Evolutionary conservation across 2,888 invertebrate species (phyloP).

Genomic region (Stramonita haemastoma): DNA sequence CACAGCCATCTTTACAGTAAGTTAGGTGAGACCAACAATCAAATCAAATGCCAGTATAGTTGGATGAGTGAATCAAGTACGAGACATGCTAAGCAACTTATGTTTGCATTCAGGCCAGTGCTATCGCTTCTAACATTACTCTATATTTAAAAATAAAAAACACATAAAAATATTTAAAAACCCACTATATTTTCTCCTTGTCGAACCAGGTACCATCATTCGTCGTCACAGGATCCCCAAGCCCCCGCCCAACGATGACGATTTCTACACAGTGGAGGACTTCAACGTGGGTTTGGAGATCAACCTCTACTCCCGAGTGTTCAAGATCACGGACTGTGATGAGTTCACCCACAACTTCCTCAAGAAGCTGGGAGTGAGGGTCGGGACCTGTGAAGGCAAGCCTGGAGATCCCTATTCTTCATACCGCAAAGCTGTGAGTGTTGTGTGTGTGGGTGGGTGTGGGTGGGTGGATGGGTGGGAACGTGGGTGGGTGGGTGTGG

Average conservation of each 20-base stretch:
- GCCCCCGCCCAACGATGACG: conserved; percentile 84
- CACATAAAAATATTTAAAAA: too few species aligned
- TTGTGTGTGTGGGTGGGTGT: background rate
- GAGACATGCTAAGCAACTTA: too few species aligned
- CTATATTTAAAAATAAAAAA: too few species aligned
- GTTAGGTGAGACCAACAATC: too few species aligned
- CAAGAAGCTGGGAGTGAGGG: conserved; percentile 89
- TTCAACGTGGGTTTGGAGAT: conserved; percentile 90
- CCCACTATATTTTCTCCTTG: too few species aligned
- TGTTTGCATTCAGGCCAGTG: too few species aligned
- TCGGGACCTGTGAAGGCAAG: conserved; percentile 75
- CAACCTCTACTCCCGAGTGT: conserved; percentile 87
- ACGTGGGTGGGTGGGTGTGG: background rate
- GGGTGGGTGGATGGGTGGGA: background rate
- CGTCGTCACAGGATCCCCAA: conserved; percentile 88
- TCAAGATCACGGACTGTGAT: conserved; percentile 90
- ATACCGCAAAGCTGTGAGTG: conserved; percentile 71
- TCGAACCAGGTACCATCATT: conserved; percentile 85
- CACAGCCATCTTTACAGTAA: too few species aligned
- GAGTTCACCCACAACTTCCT: conserved; percentile 90
- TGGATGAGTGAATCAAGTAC: too few species aligned
- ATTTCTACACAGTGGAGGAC: conserved; percentile 90
- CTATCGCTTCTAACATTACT: too few species aligned
- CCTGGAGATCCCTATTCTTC: conserved; percentile 75
- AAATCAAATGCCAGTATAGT: too few species aligned